phyloP scores from a whole-genome alignment of 2,888 invertebrate species.

The Drosophila limbata region DNA sequence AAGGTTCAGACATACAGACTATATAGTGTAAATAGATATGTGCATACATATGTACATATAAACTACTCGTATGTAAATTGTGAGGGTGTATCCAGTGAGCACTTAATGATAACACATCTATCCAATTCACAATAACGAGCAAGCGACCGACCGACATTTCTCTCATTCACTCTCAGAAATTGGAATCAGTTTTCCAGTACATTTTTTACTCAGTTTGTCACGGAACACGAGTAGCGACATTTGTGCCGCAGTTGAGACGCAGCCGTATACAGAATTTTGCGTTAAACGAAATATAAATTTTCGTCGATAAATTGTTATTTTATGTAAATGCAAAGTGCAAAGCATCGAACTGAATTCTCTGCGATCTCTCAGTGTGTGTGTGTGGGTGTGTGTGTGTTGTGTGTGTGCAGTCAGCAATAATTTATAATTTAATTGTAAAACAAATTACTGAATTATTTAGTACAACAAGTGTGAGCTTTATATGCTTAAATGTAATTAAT shows the following conservation, averaged over 20 bases:
- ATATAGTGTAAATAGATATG: background rate
- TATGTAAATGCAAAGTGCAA: conserved; percentile 55
- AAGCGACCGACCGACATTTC: conserved; percentile 20
- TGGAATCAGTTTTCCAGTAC: conserved; percentile 34
- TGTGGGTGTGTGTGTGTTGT: conserved; percentile 24
- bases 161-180: conserved; percentile 27
- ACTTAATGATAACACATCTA: conserved; percentile 48
- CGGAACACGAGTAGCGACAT: conserved; percentile 65
- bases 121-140: conserved; percentile 38
- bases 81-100: conserved; percentile 37
- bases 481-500: conserved; percentile 28
- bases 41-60: background rate
- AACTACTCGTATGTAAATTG: conserved; percentile 10
- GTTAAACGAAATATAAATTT: conserved; percentile 11
- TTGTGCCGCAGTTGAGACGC: background rate
- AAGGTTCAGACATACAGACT: conserved; percentile 25
- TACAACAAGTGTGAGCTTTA: conserved; percentile 38
- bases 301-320: conserved; percentile 17
- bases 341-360: conserved; percentile 48
- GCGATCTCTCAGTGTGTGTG: conserved; percentile 11
- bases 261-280: conserved; percentile 12
- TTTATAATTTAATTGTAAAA: conserved; percentile 50
- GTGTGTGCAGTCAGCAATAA: conserved; percentile 38
- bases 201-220: conserved; percentile 45
- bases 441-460: conserved; percentile 59